These are phyloP conservation scores for Agelaius tricolor DNA, from an alignment of 2,113 vertebrate genomes.

Conservation along the genomic window DNA sequence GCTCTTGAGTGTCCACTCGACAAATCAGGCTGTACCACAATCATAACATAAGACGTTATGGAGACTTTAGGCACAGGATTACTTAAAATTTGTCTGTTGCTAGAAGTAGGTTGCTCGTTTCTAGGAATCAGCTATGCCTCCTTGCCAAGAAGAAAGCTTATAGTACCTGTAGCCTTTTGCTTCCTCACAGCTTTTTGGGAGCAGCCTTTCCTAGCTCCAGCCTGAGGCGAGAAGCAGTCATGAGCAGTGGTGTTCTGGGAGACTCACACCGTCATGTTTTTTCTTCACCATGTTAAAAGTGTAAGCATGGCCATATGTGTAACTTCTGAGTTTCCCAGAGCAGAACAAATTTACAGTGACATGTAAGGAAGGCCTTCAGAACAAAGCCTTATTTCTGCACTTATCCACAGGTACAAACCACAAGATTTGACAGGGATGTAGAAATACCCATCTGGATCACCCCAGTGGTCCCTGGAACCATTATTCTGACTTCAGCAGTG, in stretches of 20 bases:
- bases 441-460: not conserved
- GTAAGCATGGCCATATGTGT: not conserved
- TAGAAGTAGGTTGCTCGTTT: not conserved
- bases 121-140: not conserved
- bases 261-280: not conserved
- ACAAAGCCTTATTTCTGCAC: not conserved
- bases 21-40: not conserved
- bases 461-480: not conserved
- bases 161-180: not conserved
- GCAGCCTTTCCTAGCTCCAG: not conserved
- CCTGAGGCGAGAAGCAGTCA: not conserved
- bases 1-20: not conserved
- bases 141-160: not conserved
- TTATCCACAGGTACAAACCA: not conserved
- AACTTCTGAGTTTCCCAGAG: not conserved
- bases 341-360: not conserved
- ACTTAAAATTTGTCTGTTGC: not conserved
- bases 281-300: not conserved
- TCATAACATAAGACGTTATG: not conserved
- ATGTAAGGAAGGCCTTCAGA: not conserved
- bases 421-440: not conserved
- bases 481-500: not conserved
- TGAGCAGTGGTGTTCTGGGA: not conserved
- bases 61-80: not conserved
- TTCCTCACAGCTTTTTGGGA: not conserved